Percentiles rank a stretch among this genome's conserved stretches.
phyloP scores from a whole-genome alignment of 2,113 vertebrate species.

The Nipponia nippon region DNA sequence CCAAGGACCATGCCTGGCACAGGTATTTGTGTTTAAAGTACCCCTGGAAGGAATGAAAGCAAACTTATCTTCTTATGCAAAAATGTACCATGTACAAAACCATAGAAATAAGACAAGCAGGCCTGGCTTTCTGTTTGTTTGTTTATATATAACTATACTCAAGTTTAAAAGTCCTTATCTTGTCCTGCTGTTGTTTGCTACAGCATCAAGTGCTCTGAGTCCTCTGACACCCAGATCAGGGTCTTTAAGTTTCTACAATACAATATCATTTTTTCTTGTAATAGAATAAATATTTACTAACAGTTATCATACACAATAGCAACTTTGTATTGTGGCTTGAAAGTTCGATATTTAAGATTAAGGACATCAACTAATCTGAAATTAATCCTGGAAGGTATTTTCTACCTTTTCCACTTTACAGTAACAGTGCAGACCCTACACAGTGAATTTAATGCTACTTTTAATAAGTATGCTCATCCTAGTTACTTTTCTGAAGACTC shows the following conservation, averaged over 20 bases:
- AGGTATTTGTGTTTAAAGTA: neutral
- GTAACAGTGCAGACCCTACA: neutral
- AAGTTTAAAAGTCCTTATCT: neutral
- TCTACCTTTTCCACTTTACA: neutral
- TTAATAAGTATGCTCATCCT: neutral
- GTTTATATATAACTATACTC: neutral
- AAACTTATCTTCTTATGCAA: neutral
- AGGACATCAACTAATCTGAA: neutral
- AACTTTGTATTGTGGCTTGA: neutral
- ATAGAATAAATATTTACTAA: neutral
- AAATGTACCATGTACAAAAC: neutral
- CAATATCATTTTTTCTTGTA: neutral
- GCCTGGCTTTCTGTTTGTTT: neutral
- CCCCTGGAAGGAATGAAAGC: neutral
- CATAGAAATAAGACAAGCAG: neutral
- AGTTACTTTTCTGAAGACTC: neutral
- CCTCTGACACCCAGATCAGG: neutral
- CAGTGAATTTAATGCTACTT: neutral
- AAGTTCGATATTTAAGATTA: neutral
- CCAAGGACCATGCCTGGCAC: neutral
- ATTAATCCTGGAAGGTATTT: neutral
- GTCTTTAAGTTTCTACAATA: neutral
- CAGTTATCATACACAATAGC: neutral
- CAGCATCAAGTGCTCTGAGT: neutral
- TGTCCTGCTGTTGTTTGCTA: neutral